Evolutionary conservation across 2,797 vertebrate species (phyloP), one percentile per base, ranked within the genome.

Genomic region (Poeciliopsis turneri): DNA sequence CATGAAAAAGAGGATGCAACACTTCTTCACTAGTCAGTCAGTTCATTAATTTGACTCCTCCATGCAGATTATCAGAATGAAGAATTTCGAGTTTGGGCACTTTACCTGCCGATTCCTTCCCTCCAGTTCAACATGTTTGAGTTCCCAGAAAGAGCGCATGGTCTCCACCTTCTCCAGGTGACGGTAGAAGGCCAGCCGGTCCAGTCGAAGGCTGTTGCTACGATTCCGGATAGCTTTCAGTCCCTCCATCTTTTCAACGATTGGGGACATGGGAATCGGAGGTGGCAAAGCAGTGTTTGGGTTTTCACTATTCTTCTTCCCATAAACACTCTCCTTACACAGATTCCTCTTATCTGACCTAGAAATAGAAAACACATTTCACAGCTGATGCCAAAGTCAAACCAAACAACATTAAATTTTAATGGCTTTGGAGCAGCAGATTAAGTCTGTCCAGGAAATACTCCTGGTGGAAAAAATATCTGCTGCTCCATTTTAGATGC

Each of bases 71-170:
- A 45, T 16, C 9, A 46, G 41, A 45, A 45, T 69, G 36, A 45
- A 13, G 12, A 45, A 28, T 28, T 43, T 70, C 2, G 1, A 70
- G 25, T 45, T 2, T 9, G 66, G 25, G 49, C 33, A 36, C 2
- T 5, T 71, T 92, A 95, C 95, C 94, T 95, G 88, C 33, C 85
- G 81, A 12, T 70, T 84, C 68, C 88, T 78, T 75, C 86, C 87
- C 74, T 94, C 88, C 82, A 90, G 81, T 86, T 95, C 93, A 72
- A 92, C 91, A 25, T 94, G 86, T 82, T 96, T 96, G 85, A 95
- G 96, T 90, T 97, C 96, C 94, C 96, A 96, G 93, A 97, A 97
- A 83, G 92, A 95, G 80, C 95, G 94, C 92, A 97, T 95, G 43
- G 92, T 97, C 91, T 96, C 96, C 86, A 96, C 95, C 89, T 96